Evolutionary conservation across 2,797 vertebrate species (phyloP), one percentile per base, ranked within the genome.

Genomic region (Characodon lateralis): DNA sequence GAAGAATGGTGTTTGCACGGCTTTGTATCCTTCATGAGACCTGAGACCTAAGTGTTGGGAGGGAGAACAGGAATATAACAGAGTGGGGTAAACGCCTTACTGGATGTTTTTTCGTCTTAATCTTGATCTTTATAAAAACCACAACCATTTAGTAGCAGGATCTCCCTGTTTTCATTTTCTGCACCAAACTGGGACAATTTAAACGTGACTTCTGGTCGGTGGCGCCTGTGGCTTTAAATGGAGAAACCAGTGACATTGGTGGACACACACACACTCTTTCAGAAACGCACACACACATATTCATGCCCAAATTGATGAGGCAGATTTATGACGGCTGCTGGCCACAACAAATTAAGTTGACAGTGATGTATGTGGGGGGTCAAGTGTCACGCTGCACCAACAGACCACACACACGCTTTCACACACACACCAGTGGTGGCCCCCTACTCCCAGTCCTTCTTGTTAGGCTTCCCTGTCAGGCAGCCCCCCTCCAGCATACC

Each of bases 311-410:
- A 96, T 94, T 95, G 97, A 97, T 96, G 97, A 96, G 96, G 96
- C 96, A 97, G 97, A 97, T 98, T 97, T 97, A 97, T 96, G 97
- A 96, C 88, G 93, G 96, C 96, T 96, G 95, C 97, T 97, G 96
- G 96, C 97, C 97, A 97, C 97, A 96, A 97, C 97, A 96, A 96
- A 97, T 98, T 97, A 98, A 97, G 96, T 95, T 97, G 97, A 98
- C 97, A 97, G 97, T 98, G 97, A 98, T 97, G 95, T 97, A 97
- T 97, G 96, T 95, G 96, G 93, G 95, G 95, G 95, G 71, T 77
- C 90, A 93, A 95, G 96, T 94, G 95, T 96, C 96, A 92, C 79
- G 89, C 94, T 95, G 96, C 96, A 96, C 96, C 95, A 95, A 93
- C 74, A 20, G 84, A 87, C 92, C 93, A 76, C 86, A 82, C 74